A percentile compares a stretch with the other conserved stretches of the same genome.
Conservation (phyloP, 53 echinoderm and acorn worm species). For the Stichopus horrens region DNA sequence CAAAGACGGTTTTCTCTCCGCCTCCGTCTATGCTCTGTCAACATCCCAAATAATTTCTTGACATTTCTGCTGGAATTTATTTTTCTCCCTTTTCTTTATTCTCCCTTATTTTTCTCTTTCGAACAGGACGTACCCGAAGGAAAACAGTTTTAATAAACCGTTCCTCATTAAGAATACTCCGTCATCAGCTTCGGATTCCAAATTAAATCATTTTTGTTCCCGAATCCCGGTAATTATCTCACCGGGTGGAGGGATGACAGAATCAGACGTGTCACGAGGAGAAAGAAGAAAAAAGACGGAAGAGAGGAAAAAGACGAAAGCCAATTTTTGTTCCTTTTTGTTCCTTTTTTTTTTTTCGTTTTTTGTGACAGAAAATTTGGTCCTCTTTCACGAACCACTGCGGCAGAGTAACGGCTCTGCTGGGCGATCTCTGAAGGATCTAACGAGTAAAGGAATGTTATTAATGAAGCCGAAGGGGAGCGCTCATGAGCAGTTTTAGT, state of each 20-base stretch:
- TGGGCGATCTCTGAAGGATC: conserved; percentile 14
- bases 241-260: conserved; percentile 15
- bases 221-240: conserved; percentile 31
- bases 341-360: neutral
- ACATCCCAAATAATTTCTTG: conserved; percentile 35
- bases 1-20: conserved; percentile 1
- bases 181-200: conserved; percentile 28
- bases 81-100: neutral
- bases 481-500: neutral
- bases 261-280: neutral
- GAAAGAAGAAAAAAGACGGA: neutral
- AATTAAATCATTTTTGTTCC: conserved; percentile 45
- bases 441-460: neutral
- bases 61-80: conserved; percentile 20
- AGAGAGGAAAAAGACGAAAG: no score
- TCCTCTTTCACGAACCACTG: conserved; percentile 11
- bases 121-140: no score
- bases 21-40: conserved; percentile 9
- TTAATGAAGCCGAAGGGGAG: neutral
- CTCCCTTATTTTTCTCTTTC: no score
- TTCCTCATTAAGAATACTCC: conserved; percentile 21
- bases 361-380: neutral
- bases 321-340: no score
- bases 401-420: neutral
- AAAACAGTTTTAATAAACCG: conserved; percentile 7